These are phyloP conservation scores for Labrus mixtus DNA, from an alignment of 2,113 vertebrate genomes.

Conservation along the genomic window DNA sequence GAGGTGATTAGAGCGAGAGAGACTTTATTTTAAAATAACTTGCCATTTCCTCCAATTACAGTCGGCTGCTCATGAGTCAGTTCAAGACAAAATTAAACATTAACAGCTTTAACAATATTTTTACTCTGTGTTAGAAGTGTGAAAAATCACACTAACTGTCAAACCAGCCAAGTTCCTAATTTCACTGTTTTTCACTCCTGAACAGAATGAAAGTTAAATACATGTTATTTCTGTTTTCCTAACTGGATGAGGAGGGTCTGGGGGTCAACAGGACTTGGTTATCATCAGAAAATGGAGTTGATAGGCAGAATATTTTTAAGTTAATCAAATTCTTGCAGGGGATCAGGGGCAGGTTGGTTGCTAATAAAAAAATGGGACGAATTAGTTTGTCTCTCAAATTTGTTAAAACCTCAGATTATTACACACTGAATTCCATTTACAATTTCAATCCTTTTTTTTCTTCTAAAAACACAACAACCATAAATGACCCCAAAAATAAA, in stretches of 20 bases:
- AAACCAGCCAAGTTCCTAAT: slow-evolving; percentile 22
- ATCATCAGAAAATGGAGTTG: neutral
- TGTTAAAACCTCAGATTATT: too few species aligned
- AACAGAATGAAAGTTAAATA: slow-evolving; percentile 23
- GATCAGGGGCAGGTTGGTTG: too few species aligned
- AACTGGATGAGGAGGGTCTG: neutral
- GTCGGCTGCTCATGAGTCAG: neutral
- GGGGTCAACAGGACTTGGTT: neutral
- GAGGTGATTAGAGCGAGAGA: slow-evolving; percentile 40
- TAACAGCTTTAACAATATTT: slow-evolving; percentile 9
- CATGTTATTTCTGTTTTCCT: neutral
- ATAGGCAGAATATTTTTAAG: too few species aligned
- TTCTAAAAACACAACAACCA: too few species aligned
- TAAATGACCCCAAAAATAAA: too few species aligned
- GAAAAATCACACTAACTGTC: slow-evolving; percentile 5
- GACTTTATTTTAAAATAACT: slow-evolving; percentile 19
- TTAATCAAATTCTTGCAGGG: too few species aligned
- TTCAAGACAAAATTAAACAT: neutral
- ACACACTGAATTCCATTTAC: too few species aligned
- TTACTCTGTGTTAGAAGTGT: neutral
- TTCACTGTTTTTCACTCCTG: slow-evolving; percentile 1
- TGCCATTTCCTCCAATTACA: slow-evolving; percentile 48
- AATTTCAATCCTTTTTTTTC: too few species aligned
- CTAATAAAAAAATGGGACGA: too few species aligned
- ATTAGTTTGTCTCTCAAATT: too few species aligned